phyloP scores from a whole-genome alignment of 2,888 invertebrate genomes.

The Chrysodeixis includens region DNA sequence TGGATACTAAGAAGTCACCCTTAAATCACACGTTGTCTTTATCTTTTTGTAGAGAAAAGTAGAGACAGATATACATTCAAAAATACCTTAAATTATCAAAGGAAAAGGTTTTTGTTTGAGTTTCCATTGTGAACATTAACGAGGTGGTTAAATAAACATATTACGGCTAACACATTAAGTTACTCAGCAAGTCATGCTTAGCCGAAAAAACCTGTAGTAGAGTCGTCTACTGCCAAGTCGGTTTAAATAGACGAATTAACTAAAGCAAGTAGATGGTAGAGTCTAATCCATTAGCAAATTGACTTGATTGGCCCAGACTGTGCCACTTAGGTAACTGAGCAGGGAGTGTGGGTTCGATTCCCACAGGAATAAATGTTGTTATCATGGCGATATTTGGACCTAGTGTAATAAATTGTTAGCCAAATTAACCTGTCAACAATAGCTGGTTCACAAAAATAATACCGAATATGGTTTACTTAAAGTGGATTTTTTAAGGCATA shows the following conservation, averaged over 20 bases:
- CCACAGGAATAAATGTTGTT: neutral
- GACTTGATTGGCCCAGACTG: neutral
- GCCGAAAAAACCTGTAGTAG: neutral
- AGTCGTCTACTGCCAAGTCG: neutral
- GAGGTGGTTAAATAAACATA: neutral
- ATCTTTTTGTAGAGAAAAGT: too few species aligned
- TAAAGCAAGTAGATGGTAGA: neutral
- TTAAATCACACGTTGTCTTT: too few species aligned
- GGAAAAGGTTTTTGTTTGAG: neutral
- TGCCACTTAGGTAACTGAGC: neutral
- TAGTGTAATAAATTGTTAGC: neutral
- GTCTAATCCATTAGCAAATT: slow-evolving; percentile 3
- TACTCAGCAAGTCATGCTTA: neutral
- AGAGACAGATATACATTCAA: too few species aligned
- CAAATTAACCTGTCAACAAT: neutral
- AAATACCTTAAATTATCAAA: too few species aligned
- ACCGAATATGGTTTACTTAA: too few species aligned
- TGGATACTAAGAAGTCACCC: too few species aligned
- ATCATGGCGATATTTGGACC: neutral
- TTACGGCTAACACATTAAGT: neutral
- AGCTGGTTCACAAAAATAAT: too few species aligned
- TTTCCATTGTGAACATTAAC: neutral
- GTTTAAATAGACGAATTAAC: neutral
- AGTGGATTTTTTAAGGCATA: too few species aligned
- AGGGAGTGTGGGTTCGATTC: neutral